phyloP scores from a whole-genome alignment of 2,888 invertebrate species.

The Bombylius major region DNA sequence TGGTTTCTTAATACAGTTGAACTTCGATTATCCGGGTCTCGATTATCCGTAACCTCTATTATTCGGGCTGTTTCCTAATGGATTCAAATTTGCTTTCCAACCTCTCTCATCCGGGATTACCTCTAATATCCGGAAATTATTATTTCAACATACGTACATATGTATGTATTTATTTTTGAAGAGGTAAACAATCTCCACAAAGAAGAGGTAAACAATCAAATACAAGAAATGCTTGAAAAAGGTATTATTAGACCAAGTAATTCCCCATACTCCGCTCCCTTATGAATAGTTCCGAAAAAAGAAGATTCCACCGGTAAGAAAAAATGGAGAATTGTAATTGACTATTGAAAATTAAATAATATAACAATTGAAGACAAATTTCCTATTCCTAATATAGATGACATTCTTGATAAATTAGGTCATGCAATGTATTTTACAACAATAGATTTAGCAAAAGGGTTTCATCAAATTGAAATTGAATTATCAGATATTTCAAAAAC shows the following conservation, averaged over 20 bases:
- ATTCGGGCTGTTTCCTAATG: too few species aligned
- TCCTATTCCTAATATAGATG: constrained; percentile 17
- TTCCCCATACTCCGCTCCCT: constrained; percentile 10
- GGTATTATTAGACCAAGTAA: background rate
- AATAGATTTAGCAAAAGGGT: constrained; percentile 11
- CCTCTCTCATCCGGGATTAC: too few species aligned
- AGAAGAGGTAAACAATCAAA: constrained; percentile 1
- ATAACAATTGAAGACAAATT: constrained; percentile 15
- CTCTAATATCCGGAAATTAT: too few species aligned
- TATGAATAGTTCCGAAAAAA: constrained; percentile 16
- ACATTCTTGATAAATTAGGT: constrained; percentile 13
- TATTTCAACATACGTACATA: too few species aligned
- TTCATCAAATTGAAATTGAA: constrained; percentile 13
- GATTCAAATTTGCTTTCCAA: too few species aligned
- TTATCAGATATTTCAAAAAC: constrained; percentile 11
- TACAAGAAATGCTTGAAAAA: background rate
- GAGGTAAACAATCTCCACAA: too few species aligned
- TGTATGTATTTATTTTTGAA: too few species aligned
- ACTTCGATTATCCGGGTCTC: too few species aligned
- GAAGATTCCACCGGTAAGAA: constrained; percentile 9
- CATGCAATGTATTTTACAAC: constrained; percentile 11
- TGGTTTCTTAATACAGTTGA: too few species aligned
- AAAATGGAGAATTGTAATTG: constrained; percentile 15
- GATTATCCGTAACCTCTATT: too few species aligned
- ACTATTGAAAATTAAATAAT: constrained; percentile 13